phyloP scores from a whole-genome alignment of 53 echinoderm and acorn worm genomes.

The Apostichopus leukothele region DNA sequence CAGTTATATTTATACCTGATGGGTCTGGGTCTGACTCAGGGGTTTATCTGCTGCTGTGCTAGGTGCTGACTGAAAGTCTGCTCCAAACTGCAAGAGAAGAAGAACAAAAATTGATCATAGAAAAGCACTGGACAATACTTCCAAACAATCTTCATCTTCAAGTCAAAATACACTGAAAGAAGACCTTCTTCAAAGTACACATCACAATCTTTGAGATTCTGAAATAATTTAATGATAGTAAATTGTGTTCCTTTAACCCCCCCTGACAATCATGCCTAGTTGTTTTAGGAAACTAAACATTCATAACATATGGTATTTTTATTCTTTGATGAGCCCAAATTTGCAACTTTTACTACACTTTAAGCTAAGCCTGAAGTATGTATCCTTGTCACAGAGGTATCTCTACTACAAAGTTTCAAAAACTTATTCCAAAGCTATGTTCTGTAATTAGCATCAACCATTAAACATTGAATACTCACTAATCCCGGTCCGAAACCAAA shows the following conservation, averaged over 20 bases:
- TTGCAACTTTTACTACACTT: background rate
- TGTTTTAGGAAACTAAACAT: background rate
- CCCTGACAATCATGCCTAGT: too few relatives aligned
- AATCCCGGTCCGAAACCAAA: conserved; percentile 79
- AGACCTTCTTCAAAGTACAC: too few relatives aligned
- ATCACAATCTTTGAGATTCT: too few relatives aligned
- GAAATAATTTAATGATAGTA: too few relatives aligned
- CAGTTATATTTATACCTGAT: conserved; percentile 54
- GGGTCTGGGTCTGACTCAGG: conserved; percentile 55
- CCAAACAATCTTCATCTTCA: too few relatives aligned
- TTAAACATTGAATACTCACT: conserved; percentile 49
- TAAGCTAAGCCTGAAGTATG: background rate
- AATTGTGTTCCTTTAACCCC: too few relatives aligned
- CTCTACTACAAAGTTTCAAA: too few relatives aligned
- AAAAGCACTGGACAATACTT: too few relatives aligned
- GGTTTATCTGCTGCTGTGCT: conserved; percentile 89
- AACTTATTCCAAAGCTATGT: background rate
- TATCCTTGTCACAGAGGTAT: too few relatives aligned
- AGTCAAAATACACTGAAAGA: too few relatives aligned
- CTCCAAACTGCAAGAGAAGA: conserved; percentile 72
- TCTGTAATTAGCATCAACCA: background rate
- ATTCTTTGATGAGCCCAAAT: background rate
- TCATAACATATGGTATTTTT: too few relatives aligned
- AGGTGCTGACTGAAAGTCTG: conserved; percentile 85
- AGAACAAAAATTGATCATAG: background rate